Evolutionary conservation across 2,888 invertebrate species (phyloP).

Genomic region (Biston betularia): DNA sequence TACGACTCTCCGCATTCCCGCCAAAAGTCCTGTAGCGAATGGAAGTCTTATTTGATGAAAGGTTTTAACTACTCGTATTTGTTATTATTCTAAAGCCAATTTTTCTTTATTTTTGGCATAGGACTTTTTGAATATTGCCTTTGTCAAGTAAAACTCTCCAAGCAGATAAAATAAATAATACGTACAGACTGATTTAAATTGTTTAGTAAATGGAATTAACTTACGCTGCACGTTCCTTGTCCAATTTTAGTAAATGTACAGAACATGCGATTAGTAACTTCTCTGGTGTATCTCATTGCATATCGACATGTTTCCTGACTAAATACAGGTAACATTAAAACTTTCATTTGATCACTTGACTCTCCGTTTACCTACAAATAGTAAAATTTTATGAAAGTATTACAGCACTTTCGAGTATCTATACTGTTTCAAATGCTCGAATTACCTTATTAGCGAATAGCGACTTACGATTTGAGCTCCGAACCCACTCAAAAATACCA

Average conservation of each 20-base stretch:
- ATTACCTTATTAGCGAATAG: too few relatives aligned
- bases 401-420: too few relatives aligned
- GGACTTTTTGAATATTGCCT: neutral
- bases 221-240: slow-evolving; percentile 78
- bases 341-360: slow-evolving; percentile 64
- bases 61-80: too few relatives aligned
- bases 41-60: too few relatives aligned
- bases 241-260: slow-evolving; percentile 76
- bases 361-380: slow-evolving; percentile 64
- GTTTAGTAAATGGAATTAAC: slow-evolving; percentile 43
- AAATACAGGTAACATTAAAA: slow-evolving; percentile 68
- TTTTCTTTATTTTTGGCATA: too few relatives aligned
- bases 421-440: too few relatives aligned
- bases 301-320: slow-evolving; percentile 69
- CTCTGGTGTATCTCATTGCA: slow-evolving; percentile 73
- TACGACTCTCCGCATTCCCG: too few relatives aligned
- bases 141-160: too few relatives aligned
- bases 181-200: too few relatives aligned
- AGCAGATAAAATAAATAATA: too few relatives aligned
- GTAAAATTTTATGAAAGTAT: neutral
- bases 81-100: too few relatives aligned
- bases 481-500: slow-evolving; percentile 69
- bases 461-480: slow-evolving; percentile 56
- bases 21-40: too few relatives aligned
- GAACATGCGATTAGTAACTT: slow-evolving; percentile 71